phyloP scores from a whole-genome alignment of 2,113 vertebrate genomes.

The Platycercus adscitus region DNA sequence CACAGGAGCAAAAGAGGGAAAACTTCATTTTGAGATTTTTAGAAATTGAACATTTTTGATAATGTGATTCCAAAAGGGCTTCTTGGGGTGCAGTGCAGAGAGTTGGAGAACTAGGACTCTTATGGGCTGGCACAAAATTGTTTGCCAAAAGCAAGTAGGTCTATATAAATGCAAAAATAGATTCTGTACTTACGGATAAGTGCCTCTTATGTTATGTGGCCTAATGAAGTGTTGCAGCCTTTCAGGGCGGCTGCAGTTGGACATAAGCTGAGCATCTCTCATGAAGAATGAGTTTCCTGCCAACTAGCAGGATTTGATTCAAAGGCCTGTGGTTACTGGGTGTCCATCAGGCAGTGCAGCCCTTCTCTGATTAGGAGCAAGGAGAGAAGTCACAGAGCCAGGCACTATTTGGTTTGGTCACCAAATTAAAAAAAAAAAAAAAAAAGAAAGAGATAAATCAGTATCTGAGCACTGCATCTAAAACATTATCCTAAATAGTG shows the following conservation, averaged over 20 bases:
- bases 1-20: neutral
- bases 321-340: neutral
- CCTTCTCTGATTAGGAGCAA: neutral
- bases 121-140: neutral
- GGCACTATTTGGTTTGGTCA: neutral
- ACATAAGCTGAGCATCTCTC: neutral
- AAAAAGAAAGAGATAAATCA: neutral
- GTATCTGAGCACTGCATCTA: neutral
- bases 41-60: neutral
- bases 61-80: neutral
- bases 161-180: neutral
- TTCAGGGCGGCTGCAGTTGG: neutral
- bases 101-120: neutral
- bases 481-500: neutral
- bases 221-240: neutral
- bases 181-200: neutral
- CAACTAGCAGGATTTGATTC: neutral
- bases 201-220: neutral
- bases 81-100: neutral
- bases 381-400: neutral
- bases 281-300: neutral
- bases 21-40: neutral
- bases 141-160: neutral
- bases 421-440: neutral
- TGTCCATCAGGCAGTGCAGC: neutral